Evolutionary conservation across 2,888 invertebrate species (phyloP).

Genomic region (Epinotia bilunana): DNA sequence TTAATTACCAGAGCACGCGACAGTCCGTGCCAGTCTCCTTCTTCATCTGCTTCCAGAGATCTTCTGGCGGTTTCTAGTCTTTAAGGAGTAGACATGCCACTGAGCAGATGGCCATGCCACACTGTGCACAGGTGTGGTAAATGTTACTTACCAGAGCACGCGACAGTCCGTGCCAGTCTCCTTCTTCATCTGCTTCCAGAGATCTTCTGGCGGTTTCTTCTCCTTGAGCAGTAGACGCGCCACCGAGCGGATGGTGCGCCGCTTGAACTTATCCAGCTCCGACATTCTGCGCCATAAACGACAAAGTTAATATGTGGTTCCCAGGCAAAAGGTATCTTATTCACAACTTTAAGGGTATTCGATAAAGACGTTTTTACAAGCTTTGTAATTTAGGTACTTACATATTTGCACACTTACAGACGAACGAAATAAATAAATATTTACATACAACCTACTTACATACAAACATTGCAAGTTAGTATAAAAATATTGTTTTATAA

Average conservation of each 20-base stretch:
- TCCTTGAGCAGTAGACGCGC: slow-evolving; percentile 60
- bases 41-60: slow-evolving; percentile 65
- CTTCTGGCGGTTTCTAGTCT: slow-evolving; percentile 60
- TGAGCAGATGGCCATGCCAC: slow-evolving; percentile 60
- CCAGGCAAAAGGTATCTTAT: too few relatives aligned
- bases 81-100: slow-evolving; percentile 62
- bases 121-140: not conserved
- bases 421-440: too few relatives aligned
- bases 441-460: too few relatives aligned
- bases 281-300: slow-evolving; percentile 43
- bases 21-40: slow-evolving; percentile 69
- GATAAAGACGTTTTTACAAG: too few relatives aligned
- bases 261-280: slow-evolving; percentile 72
- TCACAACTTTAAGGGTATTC: too few relatives aligned
- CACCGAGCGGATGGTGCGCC: slow-evolving; percentile 71
- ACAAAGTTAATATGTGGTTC: not conserved
- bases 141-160: slow-evolving; percentile 64
- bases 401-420: too few relatives aligned
- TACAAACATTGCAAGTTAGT: too few relatives aligned
- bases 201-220: slow-evolving; percentile 59
- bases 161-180: slow-evolving; percentile 69
- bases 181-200: slow-evolving; percentile 65
- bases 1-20: slow-evolving; percentile 66
- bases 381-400: too few relatives aligned
- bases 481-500: too few relatives aligned